A percentile compares a stretch with the other conserved stretches of the same genome.
Conservation (phyloP, 2,888 invertebrate species). For the Hydrotaea diabolus region DNA sequence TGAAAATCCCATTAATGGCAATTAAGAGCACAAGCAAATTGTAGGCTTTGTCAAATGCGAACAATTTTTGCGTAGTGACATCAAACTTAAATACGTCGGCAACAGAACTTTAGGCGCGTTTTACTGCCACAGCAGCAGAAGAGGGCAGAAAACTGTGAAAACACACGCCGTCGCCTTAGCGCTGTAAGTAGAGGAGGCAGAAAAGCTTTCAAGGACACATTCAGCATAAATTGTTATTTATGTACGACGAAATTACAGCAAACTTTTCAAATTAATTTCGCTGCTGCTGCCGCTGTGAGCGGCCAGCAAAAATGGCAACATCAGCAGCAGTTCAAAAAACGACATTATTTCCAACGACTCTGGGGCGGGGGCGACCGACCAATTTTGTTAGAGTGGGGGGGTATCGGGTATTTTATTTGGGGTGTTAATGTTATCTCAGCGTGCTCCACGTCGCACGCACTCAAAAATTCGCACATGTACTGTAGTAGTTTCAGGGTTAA, state of each 20-base stretch:
- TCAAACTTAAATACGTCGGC: not conserved
- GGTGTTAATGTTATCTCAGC: conserved; percentile 14
- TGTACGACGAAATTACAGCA: conserved; percentile 2
- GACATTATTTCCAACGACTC: too few species aligned
- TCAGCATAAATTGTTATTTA: conserved; percentile 45
- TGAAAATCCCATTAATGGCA: conserved; percentile 51
- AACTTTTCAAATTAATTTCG: conserved; percentile 7
- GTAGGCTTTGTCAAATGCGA: conserved; percentile 13
- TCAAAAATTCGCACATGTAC: not conserved
- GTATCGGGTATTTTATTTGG: not conserved
- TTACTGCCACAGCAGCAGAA: not conserved
- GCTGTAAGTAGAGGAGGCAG: not conserved
- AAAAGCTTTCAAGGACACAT: conserved; percentile 58
- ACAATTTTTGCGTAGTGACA: conserved; percentile 49
- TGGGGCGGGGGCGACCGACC: not conserved
- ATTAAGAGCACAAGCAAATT: conserved; percentile 35
- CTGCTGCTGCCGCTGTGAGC: not conserved
- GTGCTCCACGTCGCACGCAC: not conserved
- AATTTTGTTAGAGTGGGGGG: too few species aligned
- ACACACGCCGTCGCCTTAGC: conserved; percentile 31
- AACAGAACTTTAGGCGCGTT: conserved; percentile 19
- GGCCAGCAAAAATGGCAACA: too few species aligned
- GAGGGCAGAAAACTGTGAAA: not conserved
- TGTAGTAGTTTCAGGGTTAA: conserved; percentile 55
- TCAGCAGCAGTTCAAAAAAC: too few species aligned